Evolutionary conservation across 1,140 invertebrate genomes (phyloP), one percentile per base, ranked within the genome.

Genomic region (Planococcus citri): DNA sequence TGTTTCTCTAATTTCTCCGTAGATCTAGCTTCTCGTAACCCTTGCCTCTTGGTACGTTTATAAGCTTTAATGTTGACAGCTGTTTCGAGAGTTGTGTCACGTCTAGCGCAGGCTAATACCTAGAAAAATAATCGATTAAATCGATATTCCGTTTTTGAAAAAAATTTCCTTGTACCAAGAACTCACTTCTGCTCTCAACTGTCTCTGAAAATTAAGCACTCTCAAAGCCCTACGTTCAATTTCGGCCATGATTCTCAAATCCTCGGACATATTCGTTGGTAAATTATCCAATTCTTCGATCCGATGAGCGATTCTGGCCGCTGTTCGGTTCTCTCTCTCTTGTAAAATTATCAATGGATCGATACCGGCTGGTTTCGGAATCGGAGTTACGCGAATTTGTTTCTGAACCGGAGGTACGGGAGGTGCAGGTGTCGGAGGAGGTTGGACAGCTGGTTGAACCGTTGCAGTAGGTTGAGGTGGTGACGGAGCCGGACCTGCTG

Each of bases 1-100:
- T 99, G 96, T 77, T 98, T 98, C 78, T 99, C 97, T 22, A 99
- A 82, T 79, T 97, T 97, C 78, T 99, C 97, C 0, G 96, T 99
- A 58, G 95, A 92, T 69, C 97, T 84, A 6, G 96, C 96, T 80
- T 99, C 97, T 2, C 95, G 83, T 51, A 99, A 77, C 1, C 95
- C 93, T 79, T 98, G 95, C 1, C 94, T 83, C 79, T 99, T 99
- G 0, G 91, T 93, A 61, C 94, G 83, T 77, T 97, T 97, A 78
- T 99, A 99, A 0, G 94, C 91, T 77, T 97, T 97, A 1, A 97
- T 90, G 78, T 98, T 97, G 0, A 97, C 87, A 1, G 94, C 94
- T 10, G 95, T 97, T 80, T 98, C 96, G 33, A 98, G 78, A 0
- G 94, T 97, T 0, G 95, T 96, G 76, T 98, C 96, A 69, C 89